Percentiles rank a stretch among this genome's conserved stretches.
Evolutionary conservation across 2,888 invertebrate species (phyloP).

Genomic region (Protophormia terraenovae): DNA sequence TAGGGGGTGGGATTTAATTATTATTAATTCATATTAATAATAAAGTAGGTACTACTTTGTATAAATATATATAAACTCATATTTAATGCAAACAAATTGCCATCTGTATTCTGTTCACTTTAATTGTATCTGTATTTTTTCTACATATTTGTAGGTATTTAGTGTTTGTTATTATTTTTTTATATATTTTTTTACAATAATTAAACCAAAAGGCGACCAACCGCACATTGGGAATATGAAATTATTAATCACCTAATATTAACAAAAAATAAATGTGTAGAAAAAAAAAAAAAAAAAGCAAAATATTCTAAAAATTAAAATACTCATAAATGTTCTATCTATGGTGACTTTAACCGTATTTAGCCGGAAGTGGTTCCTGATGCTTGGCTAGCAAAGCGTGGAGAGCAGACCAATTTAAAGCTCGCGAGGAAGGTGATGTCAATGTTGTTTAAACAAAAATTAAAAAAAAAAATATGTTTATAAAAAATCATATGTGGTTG

Average conservation of each 20-base stretch:
- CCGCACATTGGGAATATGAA: constrained; percentile 62
- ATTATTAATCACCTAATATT: constrained; percentile 60
- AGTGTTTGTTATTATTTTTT: too few relatives aligned
- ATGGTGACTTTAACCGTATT: constrained; percentile 57
- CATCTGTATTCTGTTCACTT: constrained; percentile 8
- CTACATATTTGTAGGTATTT: not conserved
- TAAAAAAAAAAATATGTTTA: not conserved
- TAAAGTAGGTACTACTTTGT: not conserved
- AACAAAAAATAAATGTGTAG: constrained; percentile 42
- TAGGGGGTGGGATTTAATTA: not conserved
- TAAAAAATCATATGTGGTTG: not conserved
- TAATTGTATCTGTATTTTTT: not conserved
- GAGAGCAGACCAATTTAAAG: constrained; percentile 72
- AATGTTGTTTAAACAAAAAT: constrained; percentile 72
- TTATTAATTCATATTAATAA: constrained; percentile 44
- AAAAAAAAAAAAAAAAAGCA: constrained; percentile 25
- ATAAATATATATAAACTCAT: not conserved
- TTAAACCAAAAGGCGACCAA: constrained; percentile 62
- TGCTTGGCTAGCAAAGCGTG: constrained; percentile 81
- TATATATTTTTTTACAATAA: constrained; percentile 43
- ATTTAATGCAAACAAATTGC: not conserved
- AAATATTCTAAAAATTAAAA: constrained; percentile 28
- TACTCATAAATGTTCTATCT: constrained; percentile 35
- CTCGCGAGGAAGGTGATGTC: constrained; percentile 75
- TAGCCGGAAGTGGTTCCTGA: constrained; percentile 80